Percentiles rank a stretch among this genome's conserved stretches.
These are phyloP conservation scores for Drosophila nigritarsus DNA, from an alignment of 2,888 invertebrate genomes.

Conservation along the genomic window DNA sequence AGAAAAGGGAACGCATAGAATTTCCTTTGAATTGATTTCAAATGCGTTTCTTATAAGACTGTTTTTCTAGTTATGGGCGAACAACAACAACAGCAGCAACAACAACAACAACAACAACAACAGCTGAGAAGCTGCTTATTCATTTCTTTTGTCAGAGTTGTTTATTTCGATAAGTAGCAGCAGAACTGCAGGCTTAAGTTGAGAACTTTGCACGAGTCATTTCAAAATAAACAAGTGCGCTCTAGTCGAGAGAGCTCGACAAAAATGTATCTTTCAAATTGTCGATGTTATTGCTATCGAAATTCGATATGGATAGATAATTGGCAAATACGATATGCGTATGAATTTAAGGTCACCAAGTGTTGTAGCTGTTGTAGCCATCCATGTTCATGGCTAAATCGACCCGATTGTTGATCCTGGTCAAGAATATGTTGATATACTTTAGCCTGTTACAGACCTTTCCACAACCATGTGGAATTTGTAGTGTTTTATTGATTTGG, in stretches of 20 bases:
- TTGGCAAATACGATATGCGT: background rate
- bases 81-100: background rate
- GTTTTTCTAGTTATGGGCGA: slow-evolving; percentile 13
- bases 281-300: background rate
- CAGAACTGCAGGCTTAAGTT: background rate
- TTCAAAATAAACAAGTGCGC: background rate
- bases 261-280: background rate
- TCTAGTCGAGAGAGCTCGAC: background rate
- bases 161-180: slow-evolving; percentile 22
- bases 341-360: background rate
- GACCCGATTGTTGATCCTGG: background rate
- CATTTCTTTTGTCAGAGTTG: slow-evolving; percentile 10
- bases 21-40: slow-evolving; percentile 58
- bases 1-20: slow-evolving; percentile 28
- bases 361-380: background rate
- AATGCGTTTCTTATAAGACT: slow-evolving; percentile 49
- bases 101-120: background rate
- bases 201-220: background rate
- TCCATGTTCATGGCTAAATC: background rate
- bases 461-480: background rate
- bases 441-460: background rate
- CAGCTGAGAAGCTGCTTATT: slow-evolving; percentile 31
- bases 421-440: background rate
- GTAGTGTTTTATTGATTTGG: background rate
- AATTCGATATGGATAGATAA: background rate